Evolutionary conservation across 2,797 vertebrate genomes (phyloP).

Genomic region (Lithobates pipiens): DNA sequence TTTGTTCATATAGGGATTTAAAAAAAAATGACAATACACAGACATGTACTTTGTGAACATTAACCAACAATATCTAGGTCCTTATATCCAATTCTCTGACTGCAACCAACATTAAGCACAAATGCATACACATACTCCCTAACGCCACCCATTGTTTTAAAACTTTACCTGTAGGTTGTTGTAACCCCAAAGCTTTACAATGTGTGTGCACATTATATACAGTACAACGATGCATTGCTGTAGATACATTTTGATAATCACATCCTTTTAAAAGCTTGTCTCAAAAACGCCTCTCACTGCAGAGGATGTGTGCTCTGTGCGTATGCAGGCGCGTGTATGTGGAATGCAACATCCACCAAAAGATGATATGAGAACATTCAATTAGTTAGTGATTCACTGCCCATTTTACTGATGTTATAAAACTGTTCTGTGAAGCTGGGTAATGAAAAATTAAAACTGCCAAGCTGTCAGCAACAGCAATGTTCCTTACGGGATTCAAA

Average conservation of each 20-base stretch:
- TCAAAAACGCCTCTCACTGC: neutral
- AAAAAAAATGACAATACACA: no score
- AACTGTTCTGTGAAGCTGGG: constrained; percentile 36
- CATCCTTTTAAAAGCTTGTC: neutral
- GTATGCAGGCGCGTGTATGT: constrained; percentile 10
- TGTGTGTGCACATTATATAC: neutral
- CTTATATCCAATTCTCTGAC: no score
- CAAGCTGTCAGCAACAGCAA: constrained; percentile 38
- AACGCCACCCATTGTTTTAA: no score
- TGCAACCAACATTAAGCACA: no score
- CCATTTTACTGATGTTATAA: constrained; percentile 48
- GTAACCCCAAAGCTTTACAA: no score
- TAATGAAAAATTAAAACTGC: constrained; percentile 48
- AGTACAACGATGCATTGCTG: neutral
- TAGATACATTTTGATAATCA: neutral
- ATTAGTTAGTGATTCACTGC: constrained; percentile 45
- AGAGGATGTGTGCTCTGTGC: neutral
- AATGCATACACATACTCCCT: no score
- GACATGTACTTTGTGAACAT: no score
- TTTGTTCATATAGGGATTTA: no score
- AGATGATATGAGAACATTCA: constrained; percentile 44
- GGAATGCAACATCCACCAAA: constrained; percentile 24
- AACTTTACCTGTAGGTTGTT: no score
- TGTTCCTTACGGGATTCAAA: constrained; percentile 31
- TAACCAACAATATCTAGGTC: no score